These are phyloP conservation scores for Xylota segnis DNA, from an alignment of 2,888 invertebrate species.

Conservation along the genomic window DNA sequence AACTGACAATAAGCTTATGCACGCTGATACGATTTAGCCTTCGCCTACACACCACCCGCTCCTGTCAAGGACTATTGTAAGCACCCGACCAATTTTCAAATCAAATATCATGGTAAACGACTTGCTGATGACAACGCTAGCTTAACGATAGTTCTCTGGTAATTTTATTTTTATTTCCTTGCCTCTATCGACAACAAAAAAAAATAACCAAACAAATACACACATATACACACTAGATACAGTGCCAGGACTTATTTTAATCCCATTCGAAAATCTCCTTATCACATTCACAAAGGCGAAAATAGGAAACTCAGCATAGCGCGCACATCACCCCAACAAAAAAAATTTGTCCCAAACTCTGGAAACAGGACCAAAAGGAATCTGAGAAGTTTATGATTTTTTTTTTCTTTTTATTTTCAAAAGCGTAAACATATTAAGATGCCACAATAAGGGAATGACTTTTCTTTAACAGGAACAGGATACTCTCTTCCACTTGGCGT, in stretches of 20 bases:
- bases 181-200: conserved; percentile 29
- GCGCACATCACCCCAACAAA: neutral
- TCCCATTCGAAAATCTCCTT: conserved; percentile 61
- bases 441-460: conserved; percentile 47
- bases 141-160: conserved; percentile 67
- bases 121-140: conserved; percentile 64
- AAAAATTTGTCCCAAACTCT: neutral
- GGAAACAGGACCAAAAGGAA: conserved; percentile 28
- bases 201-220: conserved; percentile 12
- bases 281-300: conserved; percentile 55
- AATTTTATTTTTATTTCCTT: conserved; percentile 64
- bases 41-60: neutral
- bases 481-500: neutral
- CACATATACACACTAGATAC: conserved; percentile 18
- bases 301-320: conserved; percentile 12
- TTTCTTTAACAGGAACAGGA: conserved; percentile 1
- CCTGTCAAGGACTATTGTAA: conserved; percentile 1
- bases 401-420: conserved; percentile 3
- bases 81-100: conserved; percentile 61
- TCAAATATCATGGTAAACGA: conserved; percentile 67
- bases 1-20: conserved; percentile 56
- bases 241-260: conserved; percentile 57
- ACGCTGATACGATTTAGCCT: conserved; percentile 43
- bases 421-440: conserved; percentile 56
- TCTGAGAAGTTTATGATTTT: conserved; percentile 43